A percentile compares a stretch with the other conserved stretches of the same genome.
These are phyloP conservation scores for Atherinomorus stipes DNA, from an alignment of 2,113 vertebrate genomes.

Conservation along the genomic window DNA sequence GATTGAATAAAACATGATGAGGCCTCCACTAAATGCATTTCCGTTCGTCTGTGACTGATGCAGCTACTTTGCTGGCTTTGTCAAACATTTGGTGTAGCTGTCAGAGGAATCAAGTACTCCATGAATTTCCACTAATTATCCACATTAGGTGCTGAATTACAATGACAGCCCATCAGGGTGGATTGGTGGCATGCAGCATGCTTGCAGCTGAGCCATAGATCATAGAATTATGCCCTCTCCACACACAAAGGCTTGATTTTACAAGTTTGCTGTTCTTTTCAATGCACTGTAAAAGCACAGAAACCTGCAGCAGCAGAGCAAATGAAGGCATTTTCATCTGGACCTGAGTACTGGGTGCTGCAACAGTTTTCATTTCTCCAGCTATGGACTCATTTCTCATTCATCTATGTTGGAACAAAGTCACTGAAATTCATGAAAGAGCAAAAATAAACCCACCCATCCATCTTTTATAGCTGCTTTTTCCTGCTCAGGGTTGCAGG, in stretches of 20 bases:
- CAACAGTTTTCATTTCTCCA: not conserved
- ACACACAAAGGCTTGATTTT: conserved; percentile 38
- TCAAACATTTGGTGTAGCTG: conserved; percentile 80
- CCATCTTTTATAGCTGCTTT: not conserved
- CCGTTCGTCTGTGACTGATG: conserved; percentile 83
- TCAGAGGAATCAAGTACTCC: conserved; percentile 76
- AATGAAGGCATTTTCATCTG: conserved; percentile 18
- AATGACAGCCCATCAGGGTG: conserved; percentile 66
- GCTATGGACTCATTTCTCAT: conserved; percentile 1
- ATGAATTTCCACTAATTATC: conserved; percentile 84
- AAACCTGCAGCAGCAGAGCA: conserved; percentile 28
- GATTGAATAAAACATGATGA: conserved; percentile 87
- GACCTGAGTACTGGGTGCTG: conserved; percentile 15
- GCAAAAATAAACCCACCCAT: too few relatives aligned
- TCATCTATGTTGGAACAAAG: conserved; percentile 6
- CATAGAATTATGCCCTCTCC: conserved; percentile 46
- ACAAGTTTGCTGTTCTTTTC: conserved; percentile 38
- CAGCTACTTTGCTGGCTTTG: conserved; percentile 74
- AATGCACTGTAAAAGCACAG: conserved; percentile 39
- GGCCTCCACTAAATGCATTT: conserved; percentile 82
- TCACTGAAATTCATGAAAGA: conserved; percentile 6
- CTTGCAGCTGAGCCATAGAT: conserved; percentile 69
- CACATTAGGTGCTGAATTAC: conserved; percentile 77
- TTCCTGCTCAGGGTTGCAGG: not conserved
- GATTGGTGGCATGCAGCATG: conserved; percentile 54